Conservation (phyloP, 2,888 invertebrate species). For the Perizoma flavofasciatum region DNA sequence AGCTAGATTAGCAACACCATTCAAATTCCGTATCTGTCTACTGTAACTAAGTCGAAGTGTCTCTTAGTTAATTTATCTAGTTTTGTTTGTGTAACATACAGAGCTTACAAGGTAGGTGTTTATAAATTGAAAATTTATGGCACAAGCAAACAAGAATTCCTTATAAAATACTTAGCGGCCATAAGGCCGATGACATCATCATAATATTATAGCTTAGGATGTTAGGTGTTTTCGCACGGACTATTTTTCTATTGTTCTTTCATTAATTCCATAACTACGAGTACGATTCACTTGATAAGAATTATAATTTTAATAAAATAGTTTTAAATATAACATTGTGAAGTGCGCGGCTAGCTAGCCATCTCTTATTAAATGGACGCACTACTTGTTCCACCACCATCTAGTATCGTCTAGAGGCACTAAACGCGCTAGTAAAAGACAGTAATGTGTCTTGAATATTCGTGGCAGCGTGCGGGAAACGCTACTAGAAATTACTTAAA, state of each 20-base stretch:
- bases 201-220: conserved; percentile 22
- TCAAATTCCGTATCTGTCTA: too few relatives aligned
- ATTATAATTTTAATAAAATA: conserved; percentile 1
- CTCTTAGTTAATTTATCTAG: too few relatives aligned
- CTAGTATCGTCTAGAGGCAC: too few relatives aligned
- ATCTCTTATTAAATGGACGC: too few relatives aligned
- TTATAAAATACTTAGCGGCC: conserved; percentile 19
- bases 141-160: conserved; percentile 9
- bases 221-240: conserved; percentile 41
- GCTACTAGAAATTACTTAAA: too few relatives aligned
- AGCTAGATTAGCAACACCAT: too few relatives aligned
- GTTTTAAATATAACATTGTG: not conserved
- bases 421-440: too few relatives aligned
- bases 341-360: too few relatives aligned
- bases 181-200: conserved; percentile 42
- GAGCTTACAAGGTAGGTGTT: not conserved
- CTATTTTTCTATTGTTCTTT: conserved; percentile 44
- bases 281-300: conserved; percentile 1
- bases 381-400: too few relatives aligned
- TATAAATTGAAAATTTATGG: conserved; percentile 1
- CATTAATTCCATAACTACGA: conserved; percentile 12
- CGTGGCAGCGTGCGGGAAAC: too few relatives aligned
- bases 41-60: not conserved
- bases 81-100: too few relatives aligned
- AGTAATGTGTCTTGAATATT: too few relatives aligned